These are phyloP conservation scores for Tetropium fuscum DNA, from an alignment of 2,888 invertebrate genomes.

Conservation along the genomic window DNA sequence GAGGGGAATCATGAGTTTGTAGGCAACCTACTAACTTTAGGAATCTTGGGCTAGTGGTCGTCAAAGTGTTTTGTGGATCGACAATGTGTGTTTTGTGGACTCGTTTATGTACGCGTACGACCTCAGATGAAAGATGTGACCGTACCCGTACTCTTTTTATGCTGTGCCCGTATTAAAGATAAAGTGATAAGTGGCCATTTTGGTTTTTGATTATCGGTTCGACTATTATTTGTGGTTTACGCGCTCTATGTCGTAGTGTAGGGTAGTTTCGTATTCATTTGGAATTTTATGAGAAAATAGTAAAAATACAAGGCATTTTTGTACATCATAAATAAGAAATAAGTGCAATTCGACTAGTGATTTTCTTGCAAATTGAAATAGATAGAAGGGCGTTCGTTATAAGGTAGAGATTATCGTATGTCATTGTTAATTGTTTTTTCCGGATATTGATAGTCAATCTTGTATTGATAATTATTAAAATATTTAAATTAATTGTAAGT, in stretches of 20 bases:
- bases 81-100: no score
- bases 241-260: no score
- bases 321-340: no score
- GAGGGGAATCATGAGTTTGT: no score
- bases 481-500: conserved; percentile 16
- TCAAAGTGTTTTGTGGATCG: no score
- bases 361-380: no score
- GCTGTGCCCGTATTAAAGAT: no score
- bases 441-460: conserved; percentile 14
- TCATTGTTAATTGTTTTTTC: conserved; percentile 15
- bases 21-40: no score
- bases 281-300: conserved; percentile 6
- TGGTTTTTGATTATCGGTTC: conserved; percentile 26
- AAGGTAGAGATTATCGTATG: conserved; percentile 14
- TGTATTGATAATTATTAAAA: neutral
- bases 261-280: conserved; percentile 15
- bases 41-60: no score
- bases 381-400: conserved; percentile 9
- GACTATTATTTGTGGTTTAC: conserved; percentile 2
- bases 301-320: conserved; percentile 8
- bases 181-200: conserved; percentile 29
- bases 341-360: no score
- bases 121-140: no score
- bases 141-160: no score
- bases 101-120: neutral